Base-by-base conservation (phyloP, 2,113 vertebrate genomes). In the Coturnix japonica region DNA sequence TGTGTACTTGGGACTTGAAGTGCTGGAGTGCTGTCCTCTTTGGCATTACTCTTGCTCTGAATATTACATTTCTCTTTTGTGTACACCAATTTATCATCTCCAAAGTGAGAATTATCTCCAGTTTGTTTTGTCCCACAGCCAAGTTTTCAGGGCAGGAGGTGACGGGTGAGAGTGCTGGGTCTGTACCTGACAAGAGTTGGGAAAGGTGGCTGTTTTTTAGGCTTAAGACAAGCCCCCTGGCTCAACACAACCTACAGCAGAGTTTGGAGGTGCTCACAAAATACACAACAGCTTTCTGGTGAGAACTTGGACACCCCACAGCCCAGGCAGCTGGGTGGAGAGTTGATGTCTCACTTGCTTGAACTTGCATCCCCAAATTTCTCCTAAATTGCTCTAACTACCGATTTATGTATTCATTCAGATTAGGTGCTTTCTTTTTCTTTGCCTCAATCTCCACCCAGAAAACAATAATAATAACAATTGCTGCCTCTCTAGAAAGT, bases 331-430 rank as follows among this genome's bases (percentile, higher is more conserved):
- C 7, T 9, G 76, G 51, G 79, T 85, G 87, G 79, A 91, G 90
- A 83, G 77, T 59, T 77, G 74, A 82, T 22, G 46, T 67, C 89
- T 87, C 56, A 30, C 91, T 94, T 95, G 85, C 79, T 95, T 47
- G 60, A 94, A 93, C 91, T 87, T 95, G 90, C 75, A 87, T 25
- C 35, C 28, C 12, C 11, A 60, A 74, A 94, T 92, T 87, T 95
- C 51, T 77, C 57, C 41, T 74, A 91, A 95, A 92, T 94, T 92
- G 37, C 72, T 85, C 33, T 76, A 91, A 93, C 78, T 79, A 64
- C 37, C 43, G 82, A 85, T 91, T 95, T 92, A 92, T 95, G 95
- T 90, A 63, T 87, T 89, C 35, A 61, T 95, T 87, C 51, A 90
- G 49, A 85, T 95, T 80, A 94, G 46, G 37, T 21, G 6, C 35